Evolutionary conservation across 1,140 invertebrate genomes (phyloP).

Genomic region (Aleiodes sp.): DNA sequence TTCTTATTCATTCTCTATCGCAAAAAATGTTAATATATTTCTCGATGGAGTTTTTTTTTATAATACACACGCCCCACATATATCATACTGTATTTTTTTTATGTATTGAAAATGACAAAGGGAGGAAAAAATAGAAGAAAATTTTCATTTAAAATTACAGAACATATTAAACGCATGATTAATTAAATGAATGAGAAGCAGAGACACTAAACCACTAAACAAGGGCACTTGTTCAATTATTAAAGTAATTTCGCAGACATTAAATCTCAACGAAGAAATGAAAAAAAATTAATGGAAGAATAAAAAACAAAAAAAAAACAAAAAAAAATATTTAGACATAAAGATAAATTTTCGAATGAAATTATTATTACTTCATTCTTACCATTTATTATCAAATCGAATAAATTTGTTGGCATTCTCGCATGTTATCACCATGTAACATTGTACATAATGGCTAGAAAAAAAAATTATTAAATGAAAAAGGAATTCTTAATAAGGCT

Average conservation of each 20-base stretch:
- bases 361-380: slow-evolving; percentile 6
- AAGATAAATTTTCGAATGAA: background rate
- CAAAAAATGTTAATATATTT: background rate
- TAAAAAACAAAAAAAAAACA: background rate
- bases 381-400: slow-evolving; percentile 3
- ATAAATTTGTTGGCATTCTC: slow-evolving; percentile 18
- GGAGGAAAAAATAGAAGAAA: background rate
- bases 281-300: background rate
- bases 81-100: background rate
- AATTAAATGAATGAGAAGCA: background rate
- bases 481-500: slow-evolving; percentile 63
- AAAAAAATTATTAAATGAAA: background rate
- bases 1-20: background rate
- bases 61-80: background rate
- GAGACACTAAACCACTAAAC: background rate
- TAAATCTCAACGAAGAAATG: background rate
- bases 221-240: background rate
- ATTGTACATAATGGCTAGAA: slow-evolving; percentile 20
- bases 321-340: background rate
- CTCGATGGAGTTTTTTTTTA: background rate
- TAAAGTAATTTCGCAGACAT: background rate
- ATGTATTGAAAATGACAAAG: background rate
- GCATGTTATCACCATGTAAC: slow-evolving; percentile 21
- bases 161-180: slow-evolving; percentile 4
- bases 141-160: background rate